Conservation (phyloP, 1,140 invertebrate species). For the Pectinophora gossypiella region DNA sequence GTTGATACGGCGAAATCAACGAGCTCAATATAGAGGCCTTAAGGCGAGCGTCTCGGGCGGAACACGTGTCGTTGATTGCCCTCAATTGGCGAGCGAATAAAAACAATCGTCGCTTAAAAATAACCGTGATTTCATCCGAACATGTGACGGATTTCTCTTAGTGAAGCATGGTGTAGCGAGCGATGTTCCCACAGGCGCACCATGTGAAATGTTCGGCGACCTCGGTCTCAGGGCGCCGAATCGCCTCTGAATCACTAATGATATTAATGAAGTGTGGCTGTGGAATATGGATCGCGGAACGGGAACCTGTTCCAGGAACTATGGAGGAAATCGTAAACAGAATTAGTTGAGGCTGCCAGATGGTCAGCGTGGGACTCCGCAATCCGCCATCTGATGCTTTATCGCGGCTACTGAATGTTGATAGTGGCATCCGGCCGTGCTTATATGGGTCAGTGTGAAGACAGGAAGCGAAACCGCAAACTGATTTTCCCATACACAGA, state of each 20-base stretch:
- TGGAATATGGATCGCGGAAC: constrained; percentile 22
- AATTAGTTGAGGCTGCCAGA: constrained; percentile 17
- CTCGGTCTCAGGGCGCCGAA: constrained; percentile 49
- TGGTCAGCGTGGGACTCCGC: constrained; percentile 24
- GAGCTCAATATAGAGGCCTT: constrained; percentile 55
- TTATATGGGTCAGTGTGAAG: constrained; percentile 42
- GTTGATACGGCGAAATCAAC: constrained; percentile 19
- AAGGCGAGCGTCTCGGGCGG: constrained; percentile 51
- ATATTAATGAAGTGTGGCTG: constrained; percentile 25
- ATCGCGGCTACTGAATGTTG: constrained; percentile 34
- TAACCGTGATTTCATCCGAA: constrained; percentile 73
- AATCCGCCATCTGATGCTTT: constrained; percentile 45
- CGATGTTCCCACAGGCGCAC: constrained; percentile 45
- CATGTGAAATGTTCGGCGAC: constrained; percentile 62
- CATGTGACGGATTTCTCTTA: constrained; percentile 67
- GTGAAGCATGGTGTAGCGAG: constrained; percentile 31
- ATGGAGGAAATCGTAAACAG: constrained; percentile 21
- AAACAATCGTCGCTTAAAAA: constrained; percentile 73
- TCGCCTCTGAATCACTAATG: constrained; percentile 44
- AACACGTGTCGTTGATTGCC: constrained; percentile 72
- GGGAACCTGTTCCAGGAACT: constrained; percentile 38
- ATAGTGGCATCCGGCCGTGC: constrained; percentile 53
- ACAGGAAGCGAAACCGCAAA: constrained; percentile 63
- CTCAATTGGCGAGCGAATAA: constrained; percentile 73
- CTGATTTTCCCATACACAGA: constrained; percentile 19